Evolutionary conservation across 2,888 invertebrate genomes (phyloP).

Genomic region (Rotaria magnacalcarata): DNA sequence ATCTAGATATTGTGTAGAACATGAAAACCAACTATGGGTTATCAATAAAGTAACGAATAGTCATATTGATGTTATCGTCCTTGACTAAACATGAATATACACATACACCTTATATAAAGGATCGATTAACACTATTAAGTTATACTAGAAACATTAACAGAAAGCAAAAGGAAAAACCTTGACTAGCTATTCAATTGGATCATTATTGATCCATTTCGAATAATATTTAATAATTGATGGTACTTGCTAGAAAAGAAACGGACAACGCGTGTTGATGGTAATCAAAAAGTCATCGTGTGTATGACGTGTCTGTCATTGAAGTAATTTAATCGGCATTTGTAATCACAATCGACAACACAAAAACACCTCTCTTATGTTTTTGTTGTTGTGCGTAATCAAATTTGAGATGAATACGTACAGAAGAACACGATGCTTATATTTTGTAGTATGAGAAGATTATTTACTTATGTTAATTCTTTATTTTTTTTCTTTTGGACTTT

Average conservation of each 20-base stretch:
- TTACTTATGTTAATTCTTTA: slow-evolving; percentile 6
- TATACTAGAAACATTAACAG: not conserved
- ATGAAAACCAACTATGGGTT: not conserved
- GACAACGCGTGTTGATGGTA: not conserved
- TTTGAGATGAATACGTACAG: not conserved
- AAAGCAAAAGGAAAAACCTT: not conserved
- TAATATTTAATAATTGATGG: not conserved
- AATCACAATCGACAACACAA: not conserved
- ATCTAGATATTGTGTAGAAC: not conserved
- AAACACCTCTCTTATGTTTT: not conserved
- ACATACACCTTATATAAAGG: not conserved
- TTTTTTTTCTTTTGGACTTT: not conserved
- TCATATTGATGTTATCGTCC: slow-evolving; percentile 5
- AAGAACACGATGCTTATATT: not conserved
- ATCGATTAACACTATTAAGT: not conserved
- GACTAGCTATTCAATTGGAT: not conserved
- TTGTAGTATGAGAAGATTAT: not conserved
- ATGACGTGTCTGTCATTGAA: slow-evolving; percentile 16
- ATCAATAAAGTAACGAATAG: not conserved
- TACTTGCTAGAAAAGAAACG: not conserved
- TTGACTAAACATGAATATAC: not conserved
- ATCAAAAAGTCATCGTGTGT: not conserved
- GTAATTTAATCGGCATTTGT: slow-evolving; percentile 4
- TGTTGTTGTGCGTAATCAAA: slow-evolving; percentile 18
- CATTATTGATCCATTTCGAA: not conserved